Evolutionary conservation across 2,888 invertebrate genomes (phyloP), one percentile per base, ranked within the genome.

Genomic region (Candidula unifasciata): DNA sequence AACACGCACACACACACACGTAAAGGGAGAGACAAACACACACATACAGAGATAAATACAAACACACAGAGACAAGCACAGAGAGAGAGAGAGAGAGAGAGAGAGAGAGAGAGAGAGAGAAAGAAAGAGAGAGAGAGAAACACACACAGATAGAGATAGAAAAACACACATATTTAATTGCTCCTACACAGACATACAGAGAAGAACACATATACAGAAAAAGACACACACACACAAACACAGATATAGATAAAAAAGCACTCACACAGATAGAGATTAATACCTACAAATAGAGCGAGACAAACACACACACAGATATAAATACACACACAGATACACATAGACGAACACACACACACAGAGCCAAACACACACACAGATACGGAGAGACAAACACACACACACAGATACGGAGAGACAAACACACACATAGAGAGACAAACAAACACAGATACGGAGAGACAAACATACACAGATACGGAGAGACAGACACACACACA

Each of bases 201-300:
- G n/a, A n/a, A n/a, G n/a, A n/a, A n/a, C n/a, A n/a, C n/a, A n/a
- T n/a, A n/a, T n/a, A n/a, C n/a, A n/a, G n/a, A n/a, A n/a, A n/a
- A n/a, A n/a, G n/a, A n/a, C n/a, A 35, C 2, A 2, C 16, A 21
- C 44, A 27, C 35, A 80, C 44, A 68, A 16, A 6, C 66, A 68
- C 24, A 66, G 3, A 52, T 27, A 80, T 33, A 68, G n/a, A 80
- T 64, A 68, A 21, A 80, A n/a, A 80, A 21, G 68, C n/a, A 80
- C 33, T 52, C n/a, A 80, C n/a, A 80, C 24, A 80, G 16, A 69
- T 60, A 80, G n/a, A n/a, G n/a, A n/a, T n/a, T n/a, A n/a, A n/a
- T n/a, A n/a, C n/a, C n/a, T n/a, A n/a, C n/a, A n/a, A n/a, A n/a
- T n/a, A n/a, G n/a, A n/a, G n/a, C n/a, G n/a, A n/a, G n/a, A n/a